Evolutionary conservation across 2,113 vertebrate genomes (phyloP), one percentile per base, ranked within the genome.

Genomic region (Chaetorhynchus papuensis): DNA sequence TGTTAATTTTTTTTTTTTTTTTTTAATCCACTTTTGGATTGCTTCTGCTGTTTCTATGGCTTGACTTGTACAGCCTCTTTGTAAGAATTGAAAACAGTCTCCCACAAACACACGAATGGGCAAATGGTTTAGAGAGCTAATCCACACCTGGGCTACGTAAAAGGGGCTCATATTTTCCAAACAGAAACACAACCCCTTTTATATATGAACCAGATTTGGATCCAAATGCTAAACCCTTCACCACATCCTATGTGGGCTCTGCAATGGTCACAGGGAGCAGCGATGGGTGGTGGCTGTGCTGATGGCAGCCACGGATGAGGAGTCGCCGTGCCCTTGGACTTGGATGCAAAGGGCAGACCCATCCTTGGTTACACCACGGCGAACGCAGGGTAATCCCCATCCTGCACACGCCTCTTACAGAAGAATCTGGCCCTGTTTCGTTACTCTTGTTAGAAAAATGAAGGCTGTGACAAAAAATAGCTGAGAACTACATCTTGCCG

Each of bases 141-240:
- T 95, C 97, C 96, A 95, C 97, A 98, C 97, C 97, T 98, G 97
- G 97, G 96, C 96, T 96, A 96, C 8, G 96, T 95, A 96, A 97
- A 97, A 75, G 30, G 59, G 66, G 60, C 97, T 97, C 97, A 96
- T 90, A 97, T 96, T 98, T 98, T 97, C 97, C 97, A 98, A 90
- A 96, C 39, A 97, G 97, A 96, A 98, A 98, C 94, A 97, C 91
- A 96, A 90, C 92, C 72, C 78, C n/a, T 94, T 97, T 97, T 97
- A 95, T 96, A 98, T 97, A 91, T 22, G 87, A 98, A 97, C 89
- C 97, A 98, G 96, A 90, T 97, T 96, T 95, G 75, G 92, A 95
- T 92, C 96, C 94, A 96, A 97, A 92, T 2, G 81, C 93, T 91
- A 83, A 94, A 90, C 69, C 76, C 54, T 94, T 93, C 89, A 85